Evolutionary conservation across 2,888 invertebrate species (phyloP), one percentile per base, ranked within the genome.

Genomic region (Stenodera caucasica): DNA sequence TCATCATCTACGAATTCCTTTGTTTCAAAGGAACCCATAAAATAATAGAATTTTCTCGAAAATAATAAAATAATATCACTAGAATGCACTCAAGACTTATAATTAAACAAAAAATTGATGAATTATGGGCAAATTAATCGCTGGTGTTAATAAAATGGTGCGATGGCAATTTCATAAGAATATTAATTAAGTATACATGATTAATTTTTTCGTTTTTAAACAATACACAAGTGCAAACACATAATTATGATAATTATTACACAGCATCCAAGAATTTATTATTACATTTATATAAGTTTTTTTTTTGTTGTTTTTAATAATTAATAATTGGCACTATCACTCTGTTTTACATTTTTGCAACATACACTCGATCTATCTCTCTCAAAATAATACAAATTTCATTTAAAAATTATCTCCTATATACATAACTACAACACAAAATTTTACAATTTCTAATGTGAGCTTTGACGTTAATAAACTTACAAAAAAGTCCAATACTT

Each of bases 171-270:
- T 72, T 75, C 74, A 75, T 77, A 74, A 76, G 74, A 76, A 76
- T 72, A 71, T 70, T 72, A 76, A 75, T 74, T 77, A 75, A 76
- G 75, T 75, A 74, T 74, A 67, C 21, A 23, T 45, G 23, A 18
- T 45, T 45, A 23, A 23, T 45, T 4, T 21, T 23, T 45, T 23
- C 12, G 45, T 72, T 68, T 66, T 26, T 69, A 77, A 78, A 76
- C 72, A 76, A 78, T 78, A 75, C 77, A 78, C 78, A 77, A 78
- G 80, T 80, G 80, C 80, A 79, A 79, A 80, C 79, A 79, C 78
- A 78, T 77, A 79, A 75, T 45, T 76, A 84, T 84, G 67, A 66
- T 84, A 84, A 67, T 72, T 67, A 84, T 83, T 85, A 85, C 78
- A 78, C 77, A 79, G 78, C 80, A 77, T 80, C 78, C 80, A 74